Evolutionary conservation across 2,113 vertebrate genomes (phyloP), one percentile per base, ranked within the genome.

Genomic region (Ochotona curzoniae): DNA sequence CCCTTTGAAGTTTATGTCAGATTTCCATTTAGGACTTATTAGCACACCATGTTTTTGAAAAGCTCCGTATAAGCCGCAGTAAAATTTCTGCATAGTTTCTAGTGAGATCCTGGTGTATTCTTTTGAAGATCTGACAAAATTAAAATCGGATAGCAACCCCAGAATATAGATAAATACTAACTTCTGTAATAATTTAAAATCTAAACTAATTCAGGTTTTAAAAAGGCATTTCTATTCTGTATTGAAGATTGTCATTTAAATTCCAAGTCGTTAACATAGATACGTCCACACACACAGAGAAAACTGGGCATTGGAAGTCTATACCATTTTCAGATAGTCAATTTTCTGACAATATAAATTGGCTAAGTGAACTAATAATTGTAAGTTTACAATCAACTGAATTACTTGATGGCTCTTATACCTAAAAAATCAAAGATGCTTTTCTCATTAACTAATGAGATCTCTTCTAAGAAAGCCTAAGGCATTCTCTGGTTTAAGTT

Each of bases 131-230:
- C 83, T 93, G 54, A 11, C 35, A 66, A 18, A 60, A 83, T 89
- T 25, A 80, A 97, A 96, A 73, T 88, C 54, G 93, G 75, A 83
- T 57, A 86, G 0, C 61, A 71, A 17, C 9, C 21, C 23, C 47
- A 94, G 28, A 66, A 2, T 70, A 79, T 79, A 3, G 70, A 79
- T 75, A 93, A 87, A 83, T 82, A 84, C 80, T 74, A 75, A 17
- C 54, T 76, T 90, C 15, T 90, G 90, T 89, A 20, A 8, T 11
- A 83, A 9, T 89, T 91, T 67, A 94, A 80, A 78, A 92, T 70
- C 26, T 85, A 60, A 89, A 92, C 47, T 60, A 0, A 84, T 10
- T 63, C 57, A 57, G 89, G 14, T 57, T 57, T 57, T n/a, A 60
- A 49, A 75, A 88, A n/a, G 13, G 15, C 17, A 9, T 51, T 15